phyloP scores from a whole-genome alignment of 2,797 vertebrate genomes.

The Danio aesculapii region DNA sequence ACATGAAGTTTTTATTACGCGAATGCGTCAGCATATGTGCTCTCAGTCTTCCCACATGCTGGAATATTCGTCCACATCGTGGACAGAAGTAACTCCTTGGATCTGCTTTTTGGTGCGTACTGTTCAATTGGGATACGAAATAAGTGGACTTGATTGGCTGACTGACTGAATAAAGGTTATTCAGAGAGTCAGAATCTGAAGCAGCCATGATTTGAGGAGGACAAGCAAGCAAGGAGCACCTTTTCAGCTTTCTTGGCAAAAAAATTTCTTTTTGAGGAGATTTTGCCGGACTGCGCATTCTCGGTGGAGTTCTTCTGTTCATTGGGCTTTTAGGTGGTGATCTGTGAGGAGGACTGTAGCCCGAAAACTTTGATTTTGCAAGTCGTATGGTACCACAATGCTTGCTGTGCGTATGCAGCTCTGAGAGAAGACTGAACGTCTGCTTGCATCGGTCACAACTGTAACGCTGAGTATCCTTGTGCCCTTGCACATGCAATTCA shows the following conservation, averaged over 20 bases:
- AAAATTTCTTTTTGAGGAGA: conserved; percentile 12
- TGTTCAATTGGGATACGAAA: conserved; percentile 73
- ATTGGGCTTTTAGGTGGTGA: conserved; percentile 54
- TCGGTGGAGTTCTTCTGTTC: conserved; percentile 21
- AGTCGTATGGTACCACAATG: conserved; percentile 62
- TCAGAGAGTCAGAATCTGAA: conserved; percentile 37
- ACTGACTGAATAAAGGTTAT: conserved; percentile 27
- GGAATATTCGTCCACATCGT: conserved; percentile 77
- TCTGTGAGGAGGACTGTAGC: conserved; percentile 54
- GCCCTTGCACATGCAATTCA: conserved; percentile 78
- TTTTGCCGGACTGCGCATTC: conserved; percentile 38
- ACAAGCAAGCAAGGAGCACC: conserved; percentile 48
- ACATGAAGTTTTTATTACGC: conserved; percentile 72
- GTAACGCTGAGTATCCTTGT: conserved; percentile 74
- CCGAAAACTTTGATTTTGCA: conserved; percentile 46
- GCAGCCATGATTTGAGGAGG: conserved; percentile 40
- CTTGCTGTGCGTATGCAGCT: conserved; percentile 71
- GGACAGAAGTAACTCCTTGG: conserved; percentile 81
- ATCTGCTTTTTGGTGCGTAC: conserved; percentile 74
- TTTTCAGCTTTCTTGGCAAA: conserved; percentile 45
- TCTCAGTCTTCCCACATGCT: conserved; percentile 79
- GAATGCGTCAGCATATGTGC: conserved; percentile 83
- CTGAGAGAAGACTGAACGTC: conserved; percentile 73
- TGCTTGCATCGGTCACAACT: conserved; percentile 77
- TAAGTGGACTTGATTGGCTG: conserved; percentile 52